Base-by-base conservation (phyloP, 2,797 vertebrate species). In the Furcifer pardalis region DNA sequence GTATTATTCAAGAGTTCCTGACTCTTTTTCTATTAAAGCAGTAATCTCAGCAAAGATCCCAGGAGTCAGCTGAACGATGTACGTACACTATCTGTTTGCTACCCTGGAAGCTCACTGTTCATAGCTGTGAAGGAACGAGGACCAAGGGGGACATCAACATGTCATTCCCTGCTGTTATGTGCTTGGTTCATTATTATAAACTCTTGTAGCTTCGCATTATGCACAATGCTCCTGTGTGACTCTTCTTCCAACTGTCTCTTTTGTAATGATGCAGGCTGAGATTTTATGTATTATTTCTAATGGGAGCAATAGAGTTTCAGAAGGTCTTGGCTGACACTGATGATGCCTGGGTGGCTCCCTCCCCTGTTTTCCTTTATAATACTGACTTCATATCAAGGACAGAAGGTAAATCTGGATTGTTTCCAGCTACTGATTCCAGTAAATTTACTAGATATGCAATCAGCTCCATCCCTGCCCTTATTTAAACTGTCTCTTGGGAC, bases 371-470 rank as follows among this genome's bases (percentile, higher is more conserved):
- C 81, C 85, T 89, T 91, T 1, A 81, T 86, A 86, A 59, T 69
- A 87, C 62, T 91, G 83, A 76, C 71, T 94, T 92, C 77, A 83
- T 87, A 66, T 10, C 87, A 12, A 42, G 76, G 88, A 83, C 81
- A 93, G 92, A 93, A 95, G 89, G 89, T 92, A 86, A 91, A 84
- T 87, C 62, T 93, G 88, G 60, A 75, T 78, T 44, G 12, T 82
- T 89, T 94, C 87, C 89, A 93, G 74, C 21, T 92, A 71, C 86
- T 87, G 80, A 90, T 91, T 69, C 87, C 81, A 92, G 80, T 17
- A 91, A 71, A 90, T 93, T 94, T 93, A 77, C 74, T 91, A 90
- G 85, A 85, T 1, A 15, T 89, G 76, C 78, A 86, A 87, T 87
- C 69, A 87, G 79, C 92, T 90, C n/a, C n/a, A n/a, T n/a, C 77